Conservation (phyloP, 2,113 vertebrate genomes). For the Carlito syrichta region DNA sequence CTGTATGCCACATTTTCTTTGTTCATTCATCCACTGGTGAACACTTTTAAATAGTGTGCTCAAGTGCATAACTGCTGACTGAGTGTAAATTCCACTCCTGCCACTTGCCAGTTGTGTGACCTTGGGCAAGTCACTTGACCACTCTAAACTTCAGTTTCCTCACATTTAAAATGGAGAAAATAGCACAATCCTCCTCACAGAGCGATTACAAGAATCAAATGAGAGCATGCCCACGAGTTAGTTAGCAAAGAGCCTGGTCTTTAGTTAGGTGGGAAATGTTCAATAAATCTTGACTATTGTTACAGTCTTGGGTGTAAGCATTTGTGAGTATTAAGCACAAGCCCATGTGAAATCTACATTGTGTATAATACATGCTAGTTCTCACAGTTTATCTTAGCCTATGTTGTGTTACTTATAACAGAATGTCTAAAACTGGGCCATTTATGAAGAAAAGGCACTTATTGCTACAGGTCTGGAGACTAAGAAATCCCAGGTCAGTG, state of each 20-base stretch:
- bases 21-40: background rate
- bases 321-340: background rate
- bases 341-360: background rate
- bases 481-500: background rate
- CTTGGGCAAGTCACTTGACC: background rate
- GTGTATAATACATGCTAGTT: background rate
- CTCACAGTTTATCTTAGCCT: background rate
- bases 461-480: background rate
- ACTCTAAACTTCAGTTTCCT: background rate
- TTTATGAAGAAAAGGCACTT: background rate
- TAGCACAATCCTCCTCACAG: background rate
- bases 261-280: background rate
- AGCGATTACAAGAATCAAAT: background rate
- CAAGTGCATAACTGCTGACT: background rate
- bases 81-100: background rate
- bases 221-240: background rate
- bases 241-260: background rate
- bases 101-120: background rate
- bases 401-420: background rate
- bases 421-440: background rate
- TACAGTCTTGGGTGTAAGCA: background rate
- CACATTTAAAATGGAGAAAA: background rate
- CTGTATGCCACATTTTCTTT: background rate
- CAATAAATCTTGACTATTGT: background rate
- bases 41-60: background rate